Evolutionary conservation across 2,113 vertebrate genomes (phyloP), one percentile per base, ranked within the genome.

Genomic region (Urocynchramus pylzowi): DNA sequence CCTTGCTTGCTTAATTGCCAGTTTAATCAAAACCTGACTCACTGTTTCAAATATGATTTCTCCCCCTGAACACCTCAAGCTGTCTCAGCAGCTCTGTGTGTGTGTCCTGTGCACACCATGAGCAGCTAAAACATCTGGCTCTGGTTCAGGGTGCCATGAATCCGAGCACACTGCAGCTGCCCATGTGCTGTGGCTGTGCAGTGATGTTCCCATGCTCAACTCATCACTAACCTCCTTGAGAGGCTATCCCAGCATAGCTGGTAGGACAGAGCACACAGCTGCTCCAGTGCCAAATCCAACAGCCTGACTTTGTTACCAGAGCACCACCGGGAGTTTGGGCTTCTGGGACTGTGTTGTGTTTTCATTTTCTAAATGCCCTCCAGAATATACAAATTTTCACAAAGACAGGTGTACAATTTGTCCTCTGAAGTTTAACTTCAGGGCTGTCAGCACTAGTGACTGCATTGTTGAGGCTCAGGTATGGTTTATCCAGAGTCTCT

Each of bases 321-420:
- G 42, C 41, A 22, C 35, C 0, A 0, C 41, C 0, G 0, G 9
- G 7, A 10, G 4, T 30, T 45, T 1, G 1, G 26, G 37, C 4
- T 2, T 65, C n/a, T 74, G 52, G 33, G 33, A 16, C 16, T 53
- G 3, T 30, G 7, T 31, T 92, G 33, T 69, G 16, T 41, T 84
- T 53, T 31, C 12, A 75, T 91, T 54, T 75, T n/a, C 53, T 84
- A 27, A 75, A n/a, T 35, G 30, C 7, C 17, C 8, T 5, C 19
- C 4, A 2, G 10, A 50, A 82, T 41, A 26, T 11, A 33, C 5
- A 26, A 2, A 11, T 78, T 70, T 70, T 45, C 44, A 22, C 19
- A 15, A 57, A 83, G 42, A 27, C 1, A 1, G 13, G 24, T 82
- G 19, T 68, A 9, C 35, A 60, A 19, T 60, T 60, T 39, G 59